Evolutionary conservation across 2,888 invertebrate genomes (phyloP).

Genomic region (Mythimna ferrago): DNA sequence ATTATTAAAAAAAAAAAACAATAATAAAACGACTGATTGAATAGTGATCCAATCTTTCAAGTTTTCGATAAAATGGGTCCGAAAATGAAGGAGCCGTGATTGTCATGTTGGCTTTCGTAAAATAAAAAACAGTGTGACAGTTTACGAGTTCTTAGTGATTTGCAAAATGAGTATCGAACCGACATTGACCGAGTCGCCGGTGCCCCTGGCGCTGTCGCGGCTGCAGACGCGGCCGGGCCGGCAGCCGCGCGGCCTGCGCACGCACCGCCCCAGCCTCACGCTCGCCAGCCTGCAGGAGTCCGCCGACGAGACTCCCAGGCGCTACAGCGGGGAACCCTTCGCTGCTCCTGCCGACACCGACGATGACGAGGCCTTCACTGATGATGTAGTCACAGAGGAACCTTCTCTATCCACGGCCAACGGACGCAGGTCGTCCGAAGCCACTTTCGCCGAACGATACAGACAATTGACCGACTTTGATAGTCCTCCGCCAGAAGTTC

Average conservation of each 20-base stretch:
- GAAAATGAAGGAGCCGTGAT: constrained; percentile 83
- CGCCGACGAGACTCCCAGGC: constrained; percentile 84
- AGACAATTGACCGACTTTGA: constrained; percentile 86
- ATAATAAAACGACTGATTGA: constrained; percentile 62
- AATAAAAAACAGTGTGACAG: constrained; percentile 71
- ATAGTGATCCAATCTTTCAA: constrained; percentile 67
- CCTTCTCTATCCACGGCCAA: constrained; percentile 78
- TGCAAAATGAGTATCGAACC: constrained; percentile 86
- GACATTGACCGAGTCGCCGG: constrained; percentile 87
- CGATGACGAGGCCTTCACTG: constrained; percentile 84
- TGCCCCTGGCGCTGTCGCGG: constrained; percentile 86
- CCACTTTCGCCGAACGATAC: constrained; percentile 86
- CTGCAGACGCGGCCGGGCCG: constrained; percentile 81
- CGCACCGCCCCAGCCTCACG: constrained; percentile 85
- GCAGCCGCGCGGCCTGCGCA: constrained; percentile 77
- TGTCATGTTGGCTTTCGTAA: constrained; percentile 62
- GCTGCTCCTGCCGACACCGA: constrained; percentile 81
- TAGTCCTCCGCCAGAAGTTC: constrained; percentile 82
- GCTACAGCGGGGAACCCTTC: constrained; percentile 83
- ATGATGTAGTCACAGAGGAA: constrained; percentile 73
- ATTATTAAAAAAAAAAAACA: constrained; percentile 55
- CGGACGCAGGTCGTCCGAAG: constrained; percentile 87
- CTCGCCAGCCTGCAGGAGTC: constrained; percentile 87
- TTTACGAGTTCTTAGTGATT: constrained; percentile 72
- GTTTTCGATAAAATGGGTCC: constrained; percentile 65